Percentiles rank a stretch among this genome's conserved stretches.
These are phyloP conservation scores for Leptoteleia sp. DNA, from an alignment of 1,140 invertebrate species.

Conservation along the genomic window DNA sequence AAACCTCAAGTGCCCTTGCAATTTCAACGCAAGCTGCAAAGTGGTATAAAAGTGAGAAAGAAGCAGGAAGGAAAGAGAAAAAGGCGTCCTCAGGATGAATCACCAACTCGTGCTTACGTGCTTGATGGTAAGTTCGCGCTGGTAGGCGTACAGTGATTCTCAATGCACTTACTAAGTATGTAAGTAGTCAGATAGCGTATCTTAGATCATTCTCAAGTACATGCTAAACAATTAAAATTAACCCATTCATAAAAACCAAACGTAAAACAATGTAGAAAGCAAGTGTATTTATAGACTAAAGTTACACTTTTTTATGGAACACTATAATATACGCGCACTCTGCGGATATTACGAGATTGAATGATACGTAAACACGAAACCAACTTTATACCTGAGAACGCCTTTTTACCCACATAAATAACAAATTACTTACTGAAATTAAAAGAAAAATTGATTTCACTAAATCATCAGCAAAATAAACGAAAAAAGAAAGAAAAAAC, in stretches of 20 bases:
- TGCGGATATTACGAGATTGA: no score
- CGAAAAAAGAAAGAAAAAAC: no score
- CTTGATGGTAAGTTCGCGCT: conserved; percentile 36
- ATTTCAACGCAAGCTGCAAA: conserved; percentile 38
- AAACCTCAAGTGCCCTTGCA: conserved; percentile 9
- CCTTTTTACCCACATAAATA: no score
- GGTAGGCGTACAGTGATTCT: conserved; percentile 63
- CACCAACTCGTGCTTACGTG: conserved; percentile 67
- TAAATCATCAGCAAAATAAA: no score
- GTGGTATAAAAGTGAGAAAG: conserved; percentile 41
- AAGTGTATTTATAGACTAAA: neutral
- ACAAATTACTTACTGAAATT: no score
- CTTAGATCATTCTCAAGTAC: conserved; percentile 13
- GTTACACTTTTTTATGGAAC: no score
- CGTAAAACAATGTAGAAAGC: neutral
- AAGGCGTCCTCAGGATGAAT: conserved; percentile 70
- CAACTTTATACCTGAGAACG: no score
- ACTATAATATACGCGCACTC: no score
- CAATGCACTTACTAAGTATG: conserved; percentile 51
- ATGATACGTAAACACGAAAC: no score
- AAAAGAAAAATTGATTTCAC: no score
- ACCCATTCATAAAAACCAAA: neutral
- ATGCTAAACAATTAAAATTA: conserved; percentile 10
- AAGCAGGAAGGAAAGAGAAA: conserved; percentile 62
- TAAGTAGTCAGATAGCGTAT: conserved; percentile 47